A percentile compares a stretch with the other conserved stretches of the same genome.
phyloP scores from a whole-genome alignment of 2,113 vertebrate species.

The Chaetodon auriga region DNA sequence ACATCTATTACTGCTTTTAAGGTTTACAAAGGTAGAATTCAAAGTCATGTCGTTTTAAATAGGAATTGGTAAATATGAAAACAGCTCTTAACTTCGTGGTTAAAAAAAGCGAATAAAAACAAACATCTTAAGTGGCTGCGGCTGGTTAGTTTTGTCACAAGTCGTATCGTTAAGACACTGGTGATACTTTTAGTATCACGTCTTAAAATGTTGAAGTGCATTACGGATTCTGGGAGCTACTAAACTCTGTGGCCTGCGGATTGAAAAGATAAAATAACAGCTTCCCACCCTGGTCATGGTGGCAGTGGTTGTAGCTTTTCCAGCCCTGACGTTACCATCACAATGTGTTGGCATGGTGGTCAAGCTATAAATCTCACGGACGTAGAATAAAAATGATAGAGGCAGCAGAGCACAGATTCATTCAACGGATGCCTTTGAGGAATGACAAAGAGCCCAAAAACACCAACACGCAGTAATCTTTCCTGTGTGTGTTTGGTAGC shows the following conservation, averaged over 20 bases:
- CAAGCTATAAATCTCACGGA: constrained; percentile 24
- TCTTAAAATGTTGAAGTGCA: constrained; percentile 39
- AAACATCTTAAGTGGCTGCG: not conserved
- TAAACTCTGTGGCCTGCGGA: constrained; percentile 22
- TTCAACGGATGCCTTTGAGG: not conserved
- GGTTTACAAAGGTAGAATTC: not conserved
- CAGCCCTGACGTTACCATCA: constrained; percentile 27
- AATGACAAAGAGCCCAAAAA: not conserved
- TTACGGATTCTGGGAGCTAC: constrained; percentile 7
- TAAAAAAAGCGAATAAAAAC: not conserved
- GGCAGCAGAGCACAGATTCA: constrained; percentile 1
- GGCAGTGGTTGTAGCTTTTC: constrained; percentile 18
- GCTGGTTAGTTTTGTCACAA: not conserved
- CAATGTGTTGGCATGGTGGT: constrained; percentile 26
- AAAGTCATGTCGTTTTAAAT: not conserved
- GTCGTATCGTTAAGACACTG: not conserved
- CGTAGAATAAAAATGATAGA: constrained; percentile 13
- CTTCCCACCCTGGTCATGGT: constrained; percentile 39
- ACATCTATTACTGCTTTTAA: not conserved
- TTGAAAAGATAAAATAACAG: constrained; percentile 30
- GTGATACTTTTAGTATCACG: constrained; percentile 27
- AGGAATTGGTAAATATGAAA: not conserved
- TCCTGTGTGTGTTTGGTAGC: not conserved
- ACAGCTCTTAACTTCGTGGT: not conserved
- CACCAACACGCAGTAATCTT: not conserved